A percentile compares a stretch with the other conserved stretches of the same genome.
These are phyloP conservation scores for Cheilosia soror DNA, from an alignment of 2,888 invertebrate genomes.

Conservation along the genomic window DNA sequence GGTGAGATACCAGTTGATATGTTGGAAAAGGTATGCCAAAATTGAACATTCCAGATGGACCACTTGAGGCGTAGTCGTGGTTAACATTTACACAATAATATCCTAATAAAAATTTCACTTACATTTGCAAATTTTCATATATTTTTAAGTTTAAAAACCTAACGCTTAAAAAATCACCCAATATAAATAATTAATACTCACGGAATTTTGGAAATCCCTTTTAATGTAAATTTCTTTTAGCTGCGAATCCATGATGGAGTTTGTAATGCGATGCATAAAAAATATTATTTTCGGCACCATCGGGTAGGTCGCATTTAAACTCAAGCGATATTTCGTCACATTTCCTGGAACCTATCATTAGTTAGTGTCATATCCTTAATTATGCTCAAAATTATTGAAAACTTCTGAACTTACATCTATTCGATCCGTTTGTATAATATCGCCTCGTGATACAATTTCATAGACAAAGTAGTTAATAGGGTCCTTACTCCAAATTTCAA, in stretches of 20 bases:
- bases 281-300: constrained; percentile 50
- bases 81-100: no score
- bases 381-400: not conserved
- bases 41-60: no score
- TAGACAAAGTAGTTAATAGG: constrained; percentile 90
- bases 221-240: constrained; percentile 16
- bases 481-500: constrained; percentile 90
- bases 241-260: not conserved
- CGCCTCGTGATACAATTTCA: constrained; percentile 92
- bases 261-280: constrained; percentile 21
- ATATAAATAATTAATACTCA: no score
- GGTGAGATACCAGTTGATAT: no score
- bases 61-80: no score
- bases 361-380: not conserved
- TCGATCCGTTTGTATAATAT: constrained; percentile 91
- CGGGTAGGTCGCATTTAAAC: not conserved
- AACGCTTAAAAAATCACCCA: no score
- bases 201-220: constrained; percentile 32
- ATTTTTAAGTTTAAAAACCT: no score
- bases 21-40: no score
- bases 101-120: no score
- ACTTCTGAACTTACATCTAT: constrained; percentile 84
- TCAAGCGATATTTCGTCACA: not conserved
- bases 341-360: constrained; percentile 62
- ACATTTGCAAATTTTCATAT: no score